Base-by-base conservation (phyloP, 2,888 invertebrate species). In the Ennomos erosarius region DNA sequence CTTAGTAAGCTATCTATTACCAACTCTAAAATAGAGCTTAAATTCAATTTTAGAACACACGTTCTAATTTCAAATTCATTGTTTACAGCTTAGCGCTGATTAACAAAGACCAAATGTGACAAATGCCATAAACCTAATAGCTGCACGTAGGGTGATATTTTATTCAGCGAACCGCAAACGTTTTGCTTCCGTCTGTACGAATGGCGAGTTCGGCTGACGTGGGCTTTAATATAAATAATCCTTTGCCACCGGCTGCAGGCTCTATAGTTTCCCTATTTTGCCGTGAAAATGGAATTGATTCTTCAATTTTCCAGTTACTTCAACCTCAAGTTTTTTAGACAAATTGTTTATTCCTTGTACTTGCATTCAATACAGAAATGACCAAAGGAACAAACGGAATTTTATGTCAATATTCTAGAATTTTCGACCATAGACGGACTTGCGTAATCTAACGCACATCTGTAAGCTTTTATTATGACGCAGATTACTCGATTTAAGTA, bases 151-250 rank as follows among this genome's bases (percentile, higher is more conserved):
- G 63, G 67, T 68, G 26, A 55, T 60, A 75, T 57, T 68, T 74
- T 68, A 75, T 75, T 69, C 71, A 75, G 33, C 42, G 44, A 35
- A 43, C 50, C 52, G 48, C 56, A 55, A 67, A 56, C 65, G 57
- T 63, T 61, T 70, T 69, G 71, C 71, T 72, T 67, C 67, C 61
- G 63, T 64, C 56, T 70, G 62, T 53, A 64, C 67, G 59, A 56
- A 35, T 50, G 65, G 64, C 65, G 65, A 65, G 69, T 68, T 70
- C 53, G 69, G 64, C 70, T 47, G 50, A 56, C 58, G 64, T 48
- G 70, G 85, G 84, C 81, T 78, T 79, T 82, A 86, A 84, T 84
- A 84, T 79, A 83, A 86, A 85, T 84, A 85, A 85, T 82, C 75
- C 46, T 42, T 52, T 42, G 33, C 9, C 43, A 45, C 34, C 12